These are phyloP conservation scores for Drosophila quinaria DNA, from an alignment of 2,888 invertebrate genomes.

Conservation along the genomic window DNA sequence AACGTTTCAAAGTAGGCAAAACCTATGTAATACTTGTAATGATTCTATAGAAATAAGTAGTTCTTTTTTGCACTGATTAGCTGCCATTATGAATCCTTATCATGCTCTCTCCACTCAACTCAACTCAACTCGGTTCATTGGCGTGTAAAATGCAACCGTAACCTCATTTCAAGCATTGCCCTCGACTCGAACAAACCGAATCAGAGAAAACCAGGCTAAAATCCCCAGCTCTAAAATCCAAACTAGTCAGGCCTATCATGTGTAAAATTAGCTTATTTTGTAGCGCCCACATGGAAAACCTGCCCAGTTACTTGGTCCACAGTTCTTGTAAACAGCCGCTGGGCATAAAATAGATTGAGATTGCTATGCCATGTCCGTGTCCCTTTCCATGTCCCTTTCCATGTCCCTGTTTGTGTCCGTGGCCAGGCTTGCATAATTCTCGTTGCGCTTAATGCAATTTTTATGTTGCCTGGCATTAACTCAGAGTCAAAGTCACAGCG, in stretches of 20 bases:
- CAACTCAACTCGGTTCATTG: slow-evolving; percentile 46
- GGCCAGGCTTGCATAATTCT: slow-evolving; percentile 70
- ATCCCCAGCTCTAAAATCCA: neutral
- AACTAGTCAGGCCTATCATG: slow-evolving; percentile 65
- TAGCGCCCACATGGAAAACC: slow-evolving; percentile 49
- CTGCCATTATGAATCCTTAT: slow-evolving; percentile 49
- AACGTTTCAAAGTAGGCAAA: slow-evolving; percentile 7
- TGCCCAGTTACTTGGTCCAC: slow-evolving; percentile 40
- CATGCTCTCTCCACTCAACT: slow-evolving; percentile 1
- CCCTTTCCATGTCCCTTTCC: slow-evolving; percentile 3
- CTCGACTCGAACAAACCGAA: slow-evolving; percentile 35
- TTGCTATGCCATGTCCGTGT: slow-evolving; percentile 36
- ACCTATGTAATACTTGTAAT: slow-evolving; percentile 24
- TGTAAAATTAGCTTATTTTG: slow-evolving; percentile 79
- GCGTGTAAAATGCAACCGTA: slow-evolving; percentile 66
- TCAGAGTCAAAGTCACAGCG: slow-evolving; percentile 36
- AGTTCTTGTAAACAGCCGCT: slow-evolving; percentile 28
- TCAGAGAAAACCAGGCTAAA: slow-evolving; percentile 8
- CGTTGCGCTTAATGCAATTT: slow-evolving; percentile 78
- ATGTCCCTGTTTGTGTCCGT: slow-evolving; percentile 12
- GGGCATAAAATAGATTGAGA: slow-evolving; percentile 67
- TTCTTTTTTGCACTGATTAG: slow-evolving; percentile 33
- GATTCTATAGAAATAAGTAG: neutral
- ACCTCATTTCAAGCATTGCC: slow-evolving; percentile 50
- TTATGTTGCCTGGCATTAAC: slow-evolving; percentile 75